phyloP scores from a whole-genome alignment of 2,797 vertebrate genomes.

The Molossus molossus region DNA sequence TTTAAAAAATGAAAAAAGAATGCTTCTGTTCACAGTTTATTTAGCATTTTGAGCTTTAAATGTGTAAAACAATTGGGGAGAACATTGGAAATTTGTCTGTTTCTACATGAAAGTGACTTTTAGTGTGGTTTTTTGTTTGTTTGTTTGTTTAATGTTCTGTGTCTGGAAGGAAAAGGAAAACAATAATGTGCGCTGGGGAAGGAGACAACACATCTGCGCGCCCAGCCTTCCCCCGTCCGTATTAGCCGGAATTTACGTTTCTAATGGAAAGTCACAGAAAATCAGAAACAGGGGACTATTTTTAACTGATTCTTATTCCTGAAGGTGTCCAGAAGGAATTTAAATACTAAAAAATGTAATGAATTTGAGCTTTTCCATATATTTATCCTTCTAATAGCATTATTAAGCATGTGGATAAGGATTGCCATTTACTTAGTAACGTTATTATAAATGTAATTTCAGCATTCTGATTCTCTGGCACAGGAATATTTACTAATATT shows the following conservation, averaged over 20 bases:
- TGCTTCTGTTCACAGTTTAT: slow-evolving; percentile 80
- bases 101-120: slow-evolving; percentile 84
- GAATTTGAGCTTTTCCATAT: neutral
- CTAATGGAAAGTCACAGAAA: neutral
- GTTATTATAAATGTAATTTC: neutral
- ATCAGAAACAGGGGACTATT: neutral
- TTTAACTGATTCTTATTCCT: slow-evolving; percentile 32
- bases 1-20: slow-evolving; percentile 70
- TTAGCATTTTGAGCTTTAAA: slow-evolving; percentile 77
- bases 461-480: neutral
- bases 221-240: neutral
- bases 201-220: slow-evolving; percentile 59
- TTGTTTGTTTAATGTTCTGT: slow-evolving; percentile 72
- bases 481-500: neutral
- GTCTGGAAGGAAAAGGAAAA: slow-evolving; percentile 70
- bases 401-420: neutral
- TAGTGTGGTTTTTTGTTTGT: slow-evolving; percentile 55
- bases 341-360: slow-evolving; percentile 56
- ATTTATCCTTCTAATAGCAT: slow-evolving; percentile 9
- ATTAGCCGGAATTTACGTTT: neutral
- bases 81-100: slow-evolving; percentile 65
- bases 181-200: slow-evolving; percentile 61
- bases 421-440: neutral
- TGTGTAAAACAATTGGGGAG: slow-evolving; percentile 71
- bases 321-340: neutral